Base-by-base conservation (phyloP, 2,113 vertebrate species). In the Pachycephala philippinensis region DNA sequence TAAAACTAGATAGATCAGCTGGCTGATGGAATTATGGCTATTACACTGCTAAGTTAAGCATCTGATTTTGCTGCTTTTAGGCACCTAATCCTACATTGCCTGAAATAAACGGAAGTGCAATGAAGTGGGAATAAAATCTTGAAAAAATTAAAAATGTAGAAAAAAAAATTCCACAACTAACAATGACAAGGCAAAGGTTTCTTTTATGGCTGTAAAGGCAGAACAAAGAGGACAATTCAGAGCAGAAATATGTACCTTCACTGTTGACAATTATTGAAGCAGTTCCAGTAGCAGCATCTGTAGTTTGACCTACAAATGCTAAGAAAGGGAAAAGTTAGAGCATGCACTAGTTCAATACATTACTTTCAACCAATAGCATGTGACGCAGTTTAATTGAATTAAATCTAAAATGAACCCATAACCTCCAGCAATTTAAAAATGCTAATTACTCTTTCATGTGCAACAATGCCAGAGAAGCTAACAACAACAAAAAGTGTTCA, bases 181-280 rank as follows among this genome's bases (percentile, higher is more conserved):
- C 47, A 77, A 50, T 68, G 42, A 75, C 57, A 68, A 40, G 57
- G 49, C 35, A 79, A 91, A 90, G 57, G 45, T 54, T 94, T 92
- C n/a, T 87, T 92, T 78, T 42, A 59, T 31, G 83, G 90, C 35
- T 95, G 75, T n/a, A 95, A 94, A 71, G 40, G 92, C 35, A 69
- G 89, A 84, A 85, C 53, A 52, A 77, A 91, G 89, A 89, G 61
- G 65, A 89, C 47, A 81, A 71, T 83, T 78, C 37, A 64, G 37
- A 74, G 79, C 11, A 89, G 31, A 82, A 96, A 93, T 93, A 84
- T 56, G 95, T 98, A 99, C 99, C 99, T 99, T 99, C 99, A 75
- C 98, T 96, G 88, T 99, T 98, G 84, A 99, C 99, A 87, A 98
- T 98, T 97, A 99, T 99, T 95, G 99, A 99, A 95, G 99, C 99